Evolutionary conservation across 2,797 vertebrate genomes (phyloP).

Genomic region (Semotilus atromaculatus): DNA sequence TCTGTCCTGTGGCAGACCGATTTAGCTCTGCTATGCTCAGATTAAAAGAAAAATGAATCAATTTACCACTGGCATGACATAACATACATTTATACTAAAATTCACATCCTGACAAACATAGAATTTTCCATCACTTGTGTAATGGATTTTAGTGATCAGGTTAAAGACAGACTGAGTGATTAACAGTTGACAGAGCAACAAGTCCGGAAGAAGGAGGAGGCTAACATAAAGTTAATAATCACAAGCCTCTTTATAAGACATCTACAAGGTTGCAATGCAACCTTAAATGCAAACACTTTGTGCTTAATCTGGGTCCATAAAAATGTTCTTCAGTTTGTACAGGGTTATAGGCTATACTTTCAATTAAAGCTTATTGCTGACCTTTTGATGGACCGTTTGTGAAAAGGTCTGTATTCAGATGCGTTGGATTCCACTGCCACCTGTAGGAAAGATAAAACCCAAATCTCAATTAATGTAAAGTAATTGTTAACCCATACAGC

Average conservation of each 20-base stretch:
- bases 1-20: neutral
- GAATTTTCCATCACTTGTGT: slow-evolving; percentile 17
- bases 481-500: neutral
- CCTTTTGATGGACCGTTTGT: neutral
- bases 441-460: slow-evolving; percentile 1
- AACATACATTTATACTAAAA: neutral
- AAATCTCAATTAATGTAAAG: neutral
- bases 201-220: slow-evolving; percentile 19
- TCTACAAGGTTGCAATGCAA: neutral
- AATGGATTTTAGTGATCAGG: slow-evolving; percentile 27
- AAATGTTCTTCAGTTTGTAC: neutral
- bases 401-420: neutral
- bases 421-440: neutral
- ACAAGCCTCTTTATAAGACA: neutral
- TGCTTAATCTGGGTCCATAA: neutral
- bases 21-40: neutral
- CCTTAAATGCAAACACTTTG: neutral
- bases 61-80: neutral
- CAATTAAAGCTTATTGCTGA: neutral
- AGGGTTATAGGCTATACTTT: neutral
- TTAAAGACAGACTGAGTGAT: slow-evolving; percentile 19
- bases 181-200: slow-evolving; percentile 5
- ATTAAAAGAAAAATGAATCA: neutral
- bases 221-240: neutral
- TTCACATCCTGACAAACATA: neutral